These are phyloP conservation scores for Trachelus iudaicus DNA, from an alignment of 2,888 invertebrate species.

Conservation along the genomic window DNA sequence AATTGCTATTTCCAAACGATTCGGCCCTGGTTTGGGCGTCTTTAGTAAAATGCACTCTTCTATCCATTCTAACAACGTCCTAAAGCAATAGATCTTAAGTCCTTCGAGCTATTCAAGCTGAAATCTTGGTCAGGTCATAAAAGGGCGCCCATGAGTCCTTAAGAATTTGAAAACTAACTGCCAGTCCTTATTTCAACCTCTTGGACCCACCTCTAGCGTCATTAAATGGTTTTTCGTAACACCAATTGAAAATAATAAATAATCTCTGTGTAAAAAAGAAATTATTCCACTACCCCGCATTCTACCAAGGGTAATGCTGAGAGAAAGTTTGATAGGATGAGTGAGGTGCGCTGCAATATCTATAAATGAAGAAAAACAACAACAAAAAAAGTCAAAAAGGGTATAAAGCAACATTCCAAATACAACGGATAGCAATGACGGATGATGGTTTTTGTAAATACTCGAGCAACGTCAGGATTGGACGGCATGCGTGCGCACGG, in stretches of 20 bases:
- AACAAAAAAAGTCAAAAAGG: neutral
- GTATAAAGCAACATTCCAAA: slow-evolving; percentile 21
- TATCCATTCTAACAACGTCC: slow-evolving; percentile 21
- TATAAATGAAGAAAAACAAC: neutral
- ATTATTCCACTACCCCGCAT: neutral
- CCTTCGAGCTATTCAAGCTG: slow-evolving; percentile 35
- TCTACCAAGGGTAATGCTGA: neutral
- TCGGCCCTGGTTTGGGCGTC: neutral
- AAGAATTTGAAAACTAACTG: neutral
- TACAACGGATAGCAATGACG: slow-evolving; percentile 17
- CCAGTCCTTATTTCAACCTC: neutral
- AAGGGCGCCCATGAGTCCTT: slow-evolving; percentile 18
- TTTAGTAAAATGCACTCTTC: neutral
- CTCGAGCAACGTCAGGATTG: slow-evolving; percentile 9
- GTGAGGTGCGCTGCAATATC: neutral
- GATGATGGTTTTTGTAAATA: slow-evolving; percentile 25
- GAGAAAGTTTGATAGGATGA: neutral
- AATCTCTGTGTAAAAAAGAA: neutral
- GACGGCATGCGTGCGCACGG: slow-evolving; percentile 23
- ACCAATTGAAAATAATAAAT: neutral
- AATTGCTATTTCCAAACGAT: neutral
- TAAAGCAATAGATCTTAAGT: slow-evolving; percentile 32
- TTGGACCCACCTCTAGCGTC: neutral
- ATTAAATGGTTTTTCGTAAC: neutral
- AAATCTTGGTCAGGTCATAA: slow-evolving; percentile 39